Evolutionary conservation across 2,113 vertebrate species (phyloP), one percentile per base, ranked within the genome.

Genomic region (Megaptera novaeangliae): DNA sequence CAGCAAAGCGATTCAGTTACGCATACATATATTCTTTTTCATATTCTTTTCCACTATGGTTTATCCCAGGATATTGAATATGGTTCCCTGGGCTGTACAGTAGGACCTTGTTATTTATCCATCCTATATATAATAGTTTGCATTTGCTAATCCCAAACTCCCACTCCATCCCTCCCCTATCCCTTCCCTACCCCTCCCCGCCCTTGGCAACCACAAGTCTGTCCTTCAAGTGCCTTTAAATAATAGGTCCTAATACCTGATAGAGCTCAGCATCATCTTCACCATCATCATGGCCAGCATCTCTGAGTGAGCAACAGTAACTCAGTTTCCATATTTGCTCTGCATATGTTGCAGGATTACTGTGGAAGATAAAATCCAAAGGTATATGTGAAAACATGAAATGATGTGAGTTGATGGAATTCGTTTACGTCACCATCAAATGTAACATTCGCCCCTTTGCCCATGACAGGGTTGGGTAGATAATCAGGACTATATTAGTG

Each of bases 361-460:
- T 13, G 25, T 18, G 11, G 63, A 44, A 74, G 21, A 23, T 49
- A 34, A 36, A 68, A 55, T 63, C 57, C 52, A 17, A 36, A 34
- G 3, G 2, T 23, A 2, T 25, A 17, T 6, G 49, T 34, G 31
- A 72, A 93, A 61, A 3, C 49, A 55, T 17, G 41, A 36, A 59
- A 31, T 64, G 25, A 20, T 36, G 77, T 8, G 6, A 34, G 21
- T 57, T 25, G 82, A 6, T 27, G 39, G 71, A 55, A 93, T 25
- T 61, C 34, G 81, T 25, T 25, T 21, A 3, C 17, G 21, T 81
- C 52, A 2, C 39, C 46, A n/a, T 52, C 71, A 9, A 6, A 36
- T 10, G 46, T 41, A 15, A 25, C 2, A 0, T 44, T 66, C 2
- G 0, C 31, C 29, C 44, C 17, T 55, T n/a, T 10, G 2, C 25